phyloP scores from a whole-genome alignment of 1,140 invertebrate genomes.

The Drosophila leontia region DNA sequence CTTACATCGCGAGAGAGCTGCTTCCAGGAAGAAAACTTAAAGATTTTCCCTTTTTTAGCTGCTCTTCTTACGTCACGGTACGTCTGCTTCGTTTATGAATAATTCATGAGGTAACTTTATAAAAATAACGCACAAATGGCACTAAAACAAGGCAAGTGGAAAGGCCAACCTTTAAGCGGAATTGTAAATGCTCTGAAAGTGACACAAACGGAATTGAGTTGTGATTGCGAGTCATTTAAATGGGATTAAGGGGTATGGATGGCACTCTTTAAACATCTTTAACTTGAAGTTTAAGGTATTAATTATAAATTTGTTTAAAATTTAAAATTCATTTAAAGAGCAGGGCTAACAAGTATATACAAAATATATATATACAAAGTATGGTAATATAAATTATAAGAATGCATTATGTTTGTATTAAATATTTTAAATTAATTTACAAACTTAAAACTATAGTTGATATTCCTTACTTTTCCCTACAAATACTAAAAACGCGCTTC shows the following conservation, averaged over 20 bases:
- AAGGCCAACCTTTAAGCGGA: constrained; percentile 39
- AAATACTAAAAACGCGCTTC: constrained; percentile 2
- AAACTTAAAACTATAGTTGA: neutral
- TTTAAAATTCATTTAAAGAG: too few species aligned
- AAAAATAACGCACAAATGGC: constrained; percentile 61
- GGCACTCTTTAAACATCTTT: too few species aligned
- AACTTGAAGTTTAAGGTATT: neutral
- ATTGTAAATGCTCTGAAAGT: constrained; percentile 47
- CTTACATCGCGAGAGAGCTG: constrained; percentile 6
- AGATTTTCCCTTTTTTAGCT: constrained; percentile 40
- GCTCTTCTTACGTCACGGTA: constrained; percentile 49
- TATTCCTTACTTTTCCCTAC: constrained; percentile 1
- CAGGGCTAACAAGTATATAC: too few species aligned
- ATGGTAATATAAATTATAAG: too few species aligned
- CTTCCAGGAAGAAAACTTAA: constrained; percentile 40
- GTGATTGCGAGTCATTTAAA: constrained; percentile 6
- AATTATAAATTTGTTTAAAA: neutral
- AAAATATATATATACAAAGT: too few species aligned
- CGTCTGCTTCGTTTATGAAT: constrained; percentile 63
- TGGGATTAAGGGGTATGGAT: too few species aligned
- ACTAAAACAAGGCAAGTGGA: constrained; percentile 55
- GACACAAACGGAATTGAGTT: constrained; percentile 15
- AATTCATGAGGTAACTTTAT: constrained; percentile 71
- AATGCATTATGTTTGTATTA: neutral
- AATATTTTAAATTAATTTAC: neutral